phyloP scores from a whole-genome alignment of 2,113 vertebrate species.

The Sturnira hondurensis region DNA sequence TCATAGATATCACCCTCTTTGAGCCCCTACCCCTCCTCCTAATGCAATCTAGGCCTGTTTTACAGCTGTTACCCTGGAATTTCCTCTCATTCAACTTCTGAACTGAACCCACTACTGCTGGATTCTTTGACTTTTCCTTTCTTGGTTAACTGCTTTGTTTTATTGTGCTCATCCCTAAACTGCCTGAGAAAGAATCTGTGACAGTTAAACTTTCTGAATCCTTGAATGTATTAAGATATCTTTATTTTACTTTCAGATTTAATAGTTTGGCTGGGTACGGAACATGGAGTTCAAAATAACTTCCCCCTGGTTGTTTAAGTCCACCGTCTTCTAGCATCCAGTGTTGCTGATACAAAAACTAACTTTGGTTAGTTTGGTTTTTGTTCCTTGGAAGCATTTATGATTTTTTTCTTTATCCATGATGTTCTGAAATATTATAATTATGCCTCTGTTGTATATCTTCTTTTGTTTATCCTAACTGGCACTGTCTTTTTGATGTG shows the following conservation, averaged over 20 bases:
- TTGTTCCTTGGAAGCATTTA: slow-evolving; percentile 5
- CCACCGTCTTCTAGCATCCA: neutral
- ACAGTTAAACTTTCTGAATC: neutral
- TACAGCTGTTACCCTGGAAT: neutral
- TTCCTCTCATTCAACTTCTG: neutral
- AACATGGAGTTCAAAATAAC: neutral
- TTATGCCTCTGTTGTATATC: neutral
- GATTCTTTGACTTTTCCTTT: slow-evolving; percentile 23
- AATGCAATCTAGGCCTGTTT: neutral
- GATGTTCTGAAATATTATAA: neutral
- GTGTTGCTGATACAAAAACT: neutral
- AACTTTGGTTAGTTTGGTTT: neutral
- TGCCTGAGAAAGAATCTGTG: neutral
- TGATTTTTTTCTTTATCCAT: neutral
- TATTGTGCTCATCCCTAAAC: neutral
- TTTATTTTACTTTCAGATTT: neutral
- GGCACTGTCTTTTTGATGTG: neutral
- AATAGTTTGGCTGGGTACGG: neutral
- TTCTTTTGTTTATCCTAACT: neutral
- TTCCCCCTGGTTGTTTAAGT: neutral
- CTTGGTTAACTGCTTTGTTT: neutral
- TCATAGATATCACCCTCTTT: neutral
- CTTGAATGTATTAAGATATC: neutral
- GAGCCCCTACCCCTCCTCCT: neutral
- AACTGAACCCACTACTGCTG: neutral